Evolutionary conservation across 2,797 vertebrate species (phyloP).

Genomic region (Etheostoma nigrum): DNA sequence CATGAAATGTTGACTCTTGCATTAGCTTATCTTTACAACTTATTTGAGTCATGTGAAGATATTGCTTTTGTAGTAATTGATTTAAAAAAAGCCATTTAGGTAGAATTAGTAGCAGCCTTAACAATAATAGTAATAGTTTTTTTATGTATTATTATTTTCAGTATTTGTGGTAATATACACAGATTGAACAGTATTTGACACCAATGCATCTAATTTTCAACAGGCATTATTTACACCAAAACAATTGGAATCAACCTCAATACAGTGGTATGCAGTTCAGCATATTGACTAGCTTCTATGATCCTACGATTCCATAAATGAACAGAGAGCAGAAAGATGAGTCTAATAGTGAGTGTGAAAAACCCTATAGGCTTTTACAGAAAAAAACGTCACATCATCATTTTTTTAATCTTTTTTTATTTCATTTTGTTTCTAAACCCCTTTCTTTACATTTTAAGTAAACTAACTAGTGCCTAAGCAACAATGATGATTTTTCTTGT

Average conservation of each 20-base stretch:
- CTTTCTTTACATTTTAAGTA: background rate
- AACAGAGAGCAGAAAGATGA: background rate
- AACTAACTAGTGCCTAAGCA: conserved; percentile 67
- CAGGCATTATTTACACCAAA: background rate
- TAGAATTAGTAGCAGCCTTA: background rate
- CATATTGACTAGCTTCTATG: background rate
- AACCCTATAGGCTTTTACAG: background rate
- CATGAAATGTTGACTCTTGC: conserved; percentile 12
- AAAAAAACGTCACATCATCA: background rate
- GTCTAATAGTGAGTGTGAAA: background rate
- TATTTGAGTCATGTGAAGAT: conserved; percentile 6
- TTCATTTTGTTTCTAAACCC: conserved; percentile 42
- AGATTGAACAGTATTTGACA: background rate
- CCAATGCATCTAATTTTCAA: background rate
- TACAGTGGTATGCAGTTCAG: background rate
- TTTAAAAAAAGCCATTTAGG: conserved; percentile 1
- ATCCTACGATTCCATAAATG: background rate
- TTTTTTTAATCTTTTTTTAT: conserved; percentile 55
- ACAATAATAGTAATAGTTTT: background rate
- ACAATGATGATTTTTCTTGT: conserved; percentile 1
- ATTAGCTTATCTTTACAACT: conserved; percentile 12
- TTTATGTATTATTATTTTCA: background rate
- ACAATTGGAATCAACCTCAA: background rate
- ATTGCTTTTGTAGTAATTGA: background rate
- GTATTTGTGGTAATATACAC: background rate